Conservation (phyloP, 2,888 invertebrate species). For the Zaprionus bogoriensis region DNA sequence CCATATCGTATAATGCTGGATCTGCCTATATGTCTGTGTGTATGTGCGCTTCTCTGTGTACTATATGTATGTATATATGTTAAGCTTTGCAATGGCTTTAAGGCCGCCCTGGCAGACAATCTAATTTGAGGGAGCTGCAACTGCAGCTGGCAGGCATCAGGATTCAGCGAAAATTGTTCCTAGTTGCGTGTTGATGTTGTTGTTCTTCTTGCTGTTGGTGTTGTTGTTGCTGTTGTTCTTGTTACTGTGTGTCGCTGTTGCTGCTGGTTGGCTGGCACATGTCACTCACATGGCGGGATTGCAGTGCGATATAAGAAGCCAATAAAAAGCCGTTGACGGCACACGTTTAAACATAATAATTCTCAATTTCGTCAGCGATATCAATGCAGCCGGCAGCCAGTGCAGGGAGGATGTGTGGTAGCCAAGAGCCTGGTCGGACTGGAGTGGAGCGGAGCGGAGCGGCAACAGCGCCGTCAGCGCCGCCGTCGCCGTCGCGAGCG, state of each 20-base stretch:
- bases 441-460: too few relatives aligned
- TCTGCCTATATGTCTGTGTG: background rate
- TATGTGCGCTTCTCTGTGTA: background rate
- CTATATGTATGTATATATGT: background rate
- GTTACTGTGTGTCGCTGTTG: constrained; percentile 2
- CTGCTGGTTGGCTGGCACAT: constrained; percentile 19
- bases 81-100: constrained; percentile 5
- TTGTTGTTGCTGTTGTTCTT: constrained; percentile 11
- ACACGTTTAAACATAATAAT: constrained; percentile 77
- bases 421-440: constrained; percentile 1
- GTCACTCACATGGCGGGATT: constrained; percentile 30
- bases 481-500: background rate
- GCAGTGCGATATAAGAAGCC: constrained; percentile 32
- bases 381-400: constrained; percentile 55
- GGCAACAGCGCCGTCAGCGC: constrained; percentile 58
- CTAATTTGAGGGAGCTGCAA: constrained; percentile 53
- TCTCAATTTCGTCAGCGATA: constrained; percentile 78
- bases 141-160: constrained; percentile 49
- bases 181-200: background rate
- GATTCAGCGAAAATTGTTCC: constrained; percentile 23
- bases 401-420: too few relatives aligned
- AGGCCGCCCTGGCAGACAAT: constrained; percentile 48
- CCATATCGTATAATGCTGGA: too few relatives aligned
- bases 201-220: constrained; percentile 7
- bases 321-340: constrained; percentile 45